Base-by-base conservation (phyloP, 1,140 invertebrate species). In the Frieseomelitta varia region DNA sequence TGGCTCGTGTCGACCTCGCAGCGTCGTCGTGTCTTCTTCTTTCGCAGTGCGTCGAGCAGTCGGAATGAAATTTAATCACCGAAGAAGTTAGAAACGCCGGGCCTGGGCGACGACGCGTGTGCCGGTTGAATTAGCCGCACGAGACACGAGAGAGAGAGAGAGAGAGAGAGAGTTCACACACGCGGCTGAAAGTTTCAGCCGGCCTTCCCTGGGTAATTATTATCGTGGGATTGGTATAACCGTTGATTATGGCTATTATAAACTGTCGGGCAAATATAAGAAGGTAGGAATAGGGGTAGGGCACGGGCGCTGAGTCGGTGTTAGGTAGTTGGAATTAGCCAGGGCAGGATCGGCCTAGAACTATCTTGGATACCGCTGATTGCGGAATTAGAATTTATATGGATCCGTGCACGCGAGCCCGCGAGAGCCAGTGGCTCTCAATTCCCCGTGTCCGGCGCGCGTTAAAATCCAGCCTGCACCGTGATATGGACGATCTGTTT, bases 321-420 rank as follows among this genome's bases (percentile, higher is more conserved):
- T 73, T 86, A 87, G 89, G 87, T 91, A 91, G 93, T 93, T 91
- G 91, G 91, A 94, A 94, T 94, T 94, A 94, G 92, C 91, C 90
- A 88, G 15, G 27, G 91, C 91, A 93, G 94, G 92, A 93, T 94
- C 92, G 93, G 92, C 92, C 93, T 94, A 93, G 93, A 92, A 93
- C 92, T 92, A 93, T 93, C 93, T 92, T 94, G 91, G 92, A 93
- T 93, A 92, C 91, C 91, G 93, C 91, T 94, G 93, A 94, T 94
- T 94, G 93, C 93, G 90, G 93, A 94, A 94, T 93, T 93, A 93
- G 93, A 94, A 94, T 94, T 94, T 94, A 94, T 94, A 94, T 94
- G 93, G 93, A 93, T 94, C 90, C 86, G 76, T 90, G 93, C 93
- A 94, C 93, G 93, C 93, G 93, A 94, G 79, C 90, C n/a, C 30